phyloP scores from a whole-genome alignment of 2,888 invertebrate genomes.

The Meta bourneti region DNA sequence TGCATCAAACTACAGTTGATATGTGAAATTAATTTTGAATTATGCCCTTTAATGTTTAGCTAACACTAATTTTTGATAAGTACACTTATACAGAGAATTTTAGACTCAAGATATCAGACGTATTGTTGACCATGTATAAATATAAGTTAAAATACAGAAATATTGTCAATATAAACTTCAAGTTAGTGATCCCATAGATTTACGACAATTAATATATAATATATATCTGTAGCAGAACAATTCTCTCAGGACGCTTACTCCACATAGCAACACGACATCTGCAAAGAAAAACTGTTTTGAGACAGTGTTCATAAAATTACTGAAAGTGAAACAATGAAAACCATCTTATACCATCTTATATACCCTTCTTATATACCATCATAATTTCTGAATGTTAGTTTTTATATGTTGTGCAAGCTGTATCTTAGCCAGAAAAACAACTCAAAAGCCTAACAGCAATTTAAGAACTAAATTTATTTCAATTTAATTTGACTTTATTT shows the following conservation, averaged over 20 bases:
- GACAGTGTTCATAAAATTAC: not conserved
- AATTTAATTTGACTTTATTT: too few species aligned
- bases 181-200: slow-evolving; percentile 63
- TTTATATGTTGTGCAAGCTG: too few species aligned
- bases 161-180: slow-evolving; percentile 54
- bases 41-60: not conserved
- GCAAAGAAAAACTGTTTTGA: slow-evolving; percentile 14
- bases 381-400: too few species aligned
- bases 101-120: slow-evolving; percentile 22
- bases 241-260: slow-evolving; percentile 27
- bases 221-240: slow-evolving; percentile 46
- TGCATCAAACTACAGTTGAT: slow-evolving; percentile 3
- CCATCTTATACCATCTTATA: too few species aligned
- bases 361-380: too few species aligned
- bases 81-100: slow-evolving; percentile 53
- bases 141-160: slow-evolving; percentile 63
- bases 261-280: slow-evolving; percentile 27
- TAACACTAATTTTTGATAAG: slow-evolving; percentile 43
- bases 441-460: too few species aligned
- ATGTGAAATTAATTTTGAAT: slow-evolving; percentile 21
- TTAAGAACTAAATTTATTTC: too few species aligned
- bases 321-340: not conserved
- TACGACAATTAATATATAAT: slow-evolving; percentile 54
- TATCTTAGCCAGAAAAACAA: too few species aligned
- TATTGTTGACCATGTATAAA: slow-evolving; percentile 49